Conservation (phyloP, 1,140 invertebrate species). For the Chironomus striatipennis region DNA sequence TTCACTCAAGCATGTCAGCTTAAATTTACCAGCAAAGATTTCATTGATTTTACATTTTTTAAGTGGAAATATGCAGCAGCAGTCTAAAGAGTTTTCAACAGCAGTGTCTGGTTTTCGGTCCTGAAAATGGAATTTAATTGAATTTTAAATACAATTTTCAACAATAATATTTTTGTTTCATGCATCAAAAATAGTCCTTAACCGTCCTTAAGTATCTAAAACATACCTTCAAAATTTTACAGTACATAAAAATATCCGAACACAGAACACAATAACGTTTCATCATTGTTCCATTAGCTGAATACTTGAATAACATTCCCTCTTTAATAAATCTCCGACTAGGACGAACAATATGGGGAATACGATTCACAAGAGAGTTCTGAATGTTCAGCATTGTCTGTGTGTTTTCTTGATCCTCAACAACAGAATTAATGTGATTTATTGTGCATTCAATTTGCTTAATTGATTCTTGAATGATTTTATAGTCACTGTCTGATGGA, state of each 20-base stretch:
- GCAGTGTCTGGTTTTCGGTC: conserved; percentile 34
- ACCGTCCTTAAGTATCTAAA: no score
- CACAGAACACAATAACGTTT: conserved; percentile 46
- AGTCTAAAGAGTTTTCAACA: conserved; percentile 45
- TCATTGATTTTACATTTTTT: conserved; percentile 51
- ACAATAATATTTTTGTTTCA: no score
- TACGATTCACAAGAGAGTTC: conserved; percentile 47
- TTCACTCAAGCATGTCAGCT: conserved; percentile 48
- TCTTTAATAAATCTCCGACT: conserved; percentile 60
- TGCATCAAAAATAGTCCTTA: no score
- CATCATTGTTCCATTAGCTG: conserved; percentile 40
- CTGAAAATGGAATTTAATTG: conserved; percentile 2
- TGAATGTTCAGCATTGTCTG: conserved; percentile 59
- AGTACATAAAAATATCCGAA: conserved; percentile 53
- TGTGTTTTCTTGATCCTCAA: conserved; percentile 62
- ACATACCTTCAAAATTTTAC: conserved; percentile 44
- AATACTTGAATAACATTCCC: conserved; percentile 58
- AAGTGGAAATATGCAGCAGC: conserved; percentile 50
- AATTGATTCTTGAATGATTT: conserved; percentile 50
- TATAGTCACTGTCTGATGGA: conserved; percentile 50
- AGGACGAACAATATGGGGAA: conserved; percentile 56
- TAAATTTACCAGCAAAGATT: conserved; percentile 48
- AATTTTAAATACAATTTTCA: no score
- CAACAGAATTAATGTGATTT: conserved; percentile 58
- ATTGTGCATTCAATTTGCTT: conserved; percentile 58